These are phyloP conservation scores for Temnothorax rugatulus DNA, from an alignment of 2,888 invertebrate genomes.

Conservation along the genomic window DNA sequence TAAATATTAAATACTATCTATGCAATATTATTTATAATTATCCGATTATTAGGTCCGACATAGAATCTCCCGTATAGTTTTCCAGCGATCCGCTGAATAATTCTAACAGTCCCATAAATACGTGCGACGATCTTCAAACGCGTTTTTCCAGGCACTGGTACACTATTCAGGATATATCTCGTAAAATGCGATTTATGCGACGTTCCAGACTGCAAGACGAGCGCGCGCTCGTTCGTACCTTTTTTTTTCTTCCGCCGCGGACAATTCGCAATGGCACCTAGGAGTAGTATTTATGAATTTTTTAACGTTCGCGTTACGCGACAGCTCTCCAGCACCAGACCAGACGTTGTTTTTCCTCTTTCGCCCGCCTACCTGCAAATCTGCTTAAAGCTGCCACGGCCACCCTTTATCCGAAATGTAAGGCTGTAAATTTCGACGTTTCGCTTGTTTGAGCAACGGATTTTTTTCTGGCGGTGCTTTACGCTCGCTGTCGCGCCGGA, in stretches of 20 bases:
- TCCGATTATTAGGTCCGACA: not conserved
- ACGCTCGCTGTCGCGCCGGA: conserved; percentile 71
- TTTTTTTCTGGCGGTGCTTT: conserved; percentile 82
- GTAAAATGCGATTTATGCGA: conserved; percentile 56
- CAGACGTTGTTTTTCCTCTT: conserved; percentile 58
- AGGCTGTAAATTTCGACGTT: conserved; percentile 83
- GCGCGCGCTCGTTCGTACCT: conserved; percentile 37
- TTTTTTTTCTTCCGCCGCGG: conserved; percentile 45
- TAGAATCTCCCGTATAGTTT: conserved; percentile 2
- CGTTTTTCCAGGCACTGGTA: conserved; percentile 47
- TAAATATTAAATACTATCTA: conserved; percentile 17
- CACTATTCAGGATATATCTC: conserved; percentile 59
- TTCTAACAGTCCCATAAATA: conserved; percentile 45
- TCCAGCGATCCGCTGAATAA: conserved; percentile 45
- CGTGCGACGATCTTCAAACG: conserved; percentile 48
- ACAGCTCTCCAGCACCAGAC: conserved; percentile 47
- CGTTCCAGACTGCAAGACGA: conserved; percentile 55
- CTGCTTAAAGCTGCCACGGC: conserved; percentile 69
- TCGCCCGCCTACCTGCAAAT: conserved; percentile 63
- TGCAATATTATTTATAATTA: conserved; percentile 29
- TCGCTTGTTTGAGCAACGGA: conserved; percentile 83
- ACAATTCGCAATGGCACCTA: conserved; percentile 55
- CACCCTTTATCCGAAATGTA: conserved; percentile 78
- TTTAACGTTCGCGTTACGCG: conserved; percentile 57
- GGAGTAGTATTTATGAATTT: conserved; percentile 64